These are phyloP conservation scores for Aplysia californica DNA, from an alignment of 1,140 invertebrate species.

Conservation along the genomic window DNA sequence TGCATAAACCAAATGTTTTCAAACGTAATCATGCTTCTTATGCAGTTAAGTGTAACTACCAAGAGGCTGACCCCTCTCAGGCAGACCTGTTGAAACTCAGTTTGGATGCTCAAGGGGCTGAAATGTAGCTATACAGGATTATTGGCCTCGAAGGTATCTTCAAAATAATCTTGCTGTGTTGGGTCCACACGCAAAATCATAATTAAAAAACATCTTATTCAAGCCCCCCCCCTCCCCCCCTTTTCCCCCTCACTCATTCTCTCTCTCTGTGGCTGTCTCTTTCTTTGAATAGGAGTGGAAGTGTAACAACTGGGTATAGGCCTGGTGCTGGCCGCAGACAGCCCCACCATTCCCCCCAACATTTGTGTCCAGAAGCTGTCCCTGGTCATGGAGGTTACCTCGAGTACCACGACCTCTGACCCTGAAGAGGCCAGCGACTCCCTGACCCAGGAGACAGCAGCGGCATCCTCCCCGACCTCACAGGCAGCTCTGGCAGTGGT, in stretches of 20 bases:
- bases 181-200: background rate
- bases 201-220: background rate
- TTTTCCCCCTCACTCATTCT: no score
- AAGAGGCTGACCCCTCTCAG: no score
- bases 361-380: conserved; percentile 22
- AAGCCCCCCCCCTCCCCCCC: no score
- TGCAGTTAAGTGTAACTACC: no score
- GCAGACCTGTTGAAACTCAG: no score
- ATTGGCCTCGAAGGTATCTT: background rate
- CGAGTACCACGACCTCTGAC: conserved; percentile 12
- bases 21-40: no score
- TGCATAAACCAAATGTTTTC: no score
- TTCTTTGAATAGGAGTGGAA: no score
- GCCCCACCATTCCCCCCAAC: conserved; percentile 1
- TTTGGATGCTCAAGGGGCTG: no score
- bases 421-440: background rate
- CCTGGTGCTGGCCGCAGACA: background rate
- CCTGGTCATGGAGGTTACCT: conserved; percentile 21
- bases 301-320: no score
- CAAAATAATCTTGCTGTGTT: background rate
- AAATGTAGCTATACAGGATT: background rate
- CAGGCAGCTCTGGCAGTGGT: background rate
- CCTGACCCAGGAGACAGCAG: background rate
- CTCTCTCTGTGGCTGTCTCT: no score
- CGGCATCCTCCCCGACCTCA: background rate